These are phyloP conservation scores for Latrodectus geometricus DNA, from an alignment of 1,140 invertebrate genomes.

Conservation along the genomic window DNA sequence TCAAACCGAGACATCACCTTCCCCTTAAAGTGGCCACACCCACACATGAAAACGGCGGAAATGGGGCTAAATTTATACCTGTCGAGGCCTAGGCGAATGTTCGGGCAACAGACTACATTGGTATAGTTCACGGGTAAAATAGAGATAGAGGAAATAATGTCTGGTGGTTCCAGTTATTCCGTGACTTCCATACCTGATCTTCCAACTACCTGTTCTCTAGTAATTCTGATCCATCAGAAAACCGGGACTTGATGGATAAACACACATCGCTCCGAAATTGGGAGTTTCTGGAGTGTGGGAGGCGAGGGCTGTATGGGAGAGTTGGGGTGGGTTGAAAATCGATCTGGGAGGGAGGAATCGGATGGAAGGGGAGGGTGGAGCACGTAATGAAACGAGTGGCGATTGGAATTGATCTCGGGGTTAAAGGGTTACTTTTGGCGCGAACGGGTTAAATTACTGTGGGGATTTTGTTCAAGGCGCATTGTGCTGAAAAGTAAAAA, in stretches of 20 bases:
- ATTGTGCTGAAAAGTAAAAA: neutral
- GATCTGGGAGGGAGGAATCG: neutral
- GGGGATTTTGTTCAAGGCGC: neutral
- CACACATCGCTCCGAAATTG: conserved; percentile 15
- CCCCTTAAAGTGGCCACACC: neutral
- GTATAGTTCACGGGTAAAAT: neutral
- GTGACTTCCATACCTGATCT: conserved; percentile 32
- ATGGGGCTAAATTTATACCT: neutral
- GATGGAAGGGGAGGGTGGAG: neutral
- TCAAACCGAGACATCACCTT: neutral
- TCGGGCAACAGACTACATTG: neutral
- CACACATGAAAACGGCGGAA: neutral
- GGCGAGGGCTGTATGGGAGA: neutral
- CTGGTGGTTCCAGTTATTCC: neutral
- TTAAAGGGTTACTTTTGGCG: conserved; percentile 24
- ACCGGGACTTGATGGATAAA: conserved; percentile 37
- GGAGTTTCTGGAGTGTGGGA: conserved; percentile 1
- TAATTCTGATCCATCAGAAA: neutral
- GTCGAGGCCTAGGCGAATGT: neutral
- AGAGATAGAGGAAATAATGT: neutral
- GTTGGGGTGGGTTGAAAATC: neutral
- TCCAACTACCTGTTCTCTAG: conserved; percentile 36
- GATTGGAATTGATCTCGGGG: conserved; percentile 37
- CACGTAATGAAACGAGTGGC: conserved; percentile 31
- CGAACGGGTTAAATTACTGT: neutral